Evolutionary conservation across 1,140 invertebrate genomes (phyloP).

Genomic region (Metaphire vulgaris): DNA sequence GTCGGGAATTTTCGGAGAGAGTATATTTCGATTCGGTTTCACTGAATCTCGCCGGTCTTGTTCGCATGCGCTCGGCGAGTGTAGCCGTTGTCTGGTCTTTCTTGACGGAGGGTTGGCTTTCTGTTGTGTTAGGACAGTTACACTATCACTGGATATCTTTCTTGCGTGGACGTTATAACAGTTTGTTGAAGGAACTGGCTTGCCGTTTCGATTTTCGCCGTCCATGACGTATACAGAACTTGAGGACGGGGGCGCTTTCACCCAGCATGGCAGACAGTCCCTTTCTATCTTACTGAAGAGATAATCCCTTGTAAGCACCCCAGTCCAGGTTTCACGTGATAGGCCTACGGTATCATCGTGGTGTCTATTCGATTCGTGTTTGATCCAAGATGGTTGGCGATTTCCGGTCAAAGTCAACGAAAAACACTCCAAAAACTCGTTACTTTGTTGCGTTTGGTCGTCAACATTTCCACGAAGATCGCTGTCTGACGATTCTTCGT

Average conservation of each 20-base stretch:
- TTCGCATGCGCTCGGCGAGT: too few relatives aligned
- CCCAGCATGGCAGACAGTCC: not conserved
- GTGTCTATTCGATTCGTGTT: not conserved
- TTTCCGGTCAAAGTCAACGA: not conserved
- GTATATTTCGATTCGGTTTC: not conserved
- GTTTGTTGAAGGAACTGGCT: not conserved
- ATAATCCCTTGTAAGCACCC: not conserved
- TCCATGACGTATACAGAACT: not conserved
- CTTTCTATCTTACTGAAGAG: not conserved
- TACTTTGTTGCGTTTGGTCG: too few relatives aligned
- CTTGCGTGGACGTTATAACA: not conserved
- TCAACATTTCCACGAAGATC: not conserved
- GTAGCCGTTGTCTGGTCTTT: too few relatives aligned
- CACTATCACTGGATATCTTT: too few relatives aligned
- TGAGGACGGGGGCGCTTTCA: not conserved
- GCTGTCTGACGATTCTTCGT: not conserved
- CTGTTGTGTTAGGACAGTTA: too few relatives aligned
- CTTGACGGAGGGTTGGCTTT: not conserved
- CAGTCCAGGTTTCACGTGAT: not conserved
- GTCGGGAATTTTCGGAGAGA: not conserved
- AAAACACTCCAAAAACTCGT: not conserved
- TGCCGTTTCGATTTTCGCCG: not conserved
- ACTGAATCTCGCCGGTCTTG: too few relatives aligned
- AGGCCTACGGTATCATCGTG: not conserved
- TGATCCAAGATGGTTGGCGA: not conserved